phyloP scores from a whole-genome alignment of 30 jellyfish, hydroid and myxozoan species.

The Calvadosia cruxmelitensis region DNA sequence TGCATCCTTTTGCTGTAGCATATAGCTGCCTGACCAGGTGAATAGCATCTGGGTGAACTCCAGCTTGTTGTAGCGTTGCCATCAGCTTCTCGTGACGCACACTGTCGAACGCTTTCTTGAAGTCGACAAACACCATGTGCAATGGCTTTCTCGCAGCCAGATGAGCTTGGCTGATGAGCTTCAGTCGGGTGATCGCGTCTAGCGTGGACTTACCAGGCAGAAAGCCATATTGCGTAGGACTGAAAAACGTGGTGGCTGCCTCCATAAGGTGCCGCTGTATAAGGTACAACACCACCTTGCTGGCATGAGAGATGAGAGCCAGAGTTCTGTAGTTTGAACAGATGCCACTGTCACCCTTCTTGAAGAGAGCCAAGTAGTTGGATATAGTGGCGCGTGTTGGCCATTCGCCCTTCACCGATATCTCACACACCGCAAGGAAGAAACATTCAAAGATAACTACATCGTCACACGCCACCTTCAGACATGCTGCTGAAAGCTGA shows the following conservation, averaged over 20 bases:
- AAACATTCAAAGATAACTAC: not conserved
- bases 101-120: slow-evolving; percentile 22
- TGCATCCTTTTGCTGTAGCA: too few relatives aligned
- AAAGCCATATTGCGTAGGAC: slow-evolving; percentile 7
- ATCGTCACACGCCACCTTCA: slow-evolving; percentile 6
- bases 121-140: slow-evolving; percentile 5
- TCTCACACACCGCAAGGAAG: too few relatives aligned
- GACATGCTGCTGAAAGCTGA: too few relatives aligned
- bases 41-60: too few relatives aligned
- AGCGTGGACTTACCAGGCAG: slow-evolving; percentile 3
- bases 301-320: slow-evolving; percentile 6
- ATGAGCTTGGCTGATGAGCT: slow-evolving; percentile 1
- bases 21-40: too few relatives aligned
- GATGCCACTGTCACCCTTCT: slow-evolving; percentile 5
- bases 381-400: slow-evolving; percentile 11
- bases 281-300: slow-evolving; percentile 17
- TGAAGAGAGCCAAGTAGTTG: slow-evolving; percentile 6
- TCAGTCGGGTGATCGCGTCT: slow-evolving; percentile 4
- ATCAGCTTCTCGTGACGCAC: slow-evolving; percentile 9
- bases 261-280: not conserved
- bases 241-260: not conserved
- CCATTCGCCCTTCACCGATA: slow-evolving; percentile 15
- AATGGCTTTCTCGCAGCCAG: not conserved
- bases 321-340: slow-evolving; percentile 19
- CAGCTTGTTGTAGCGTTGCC: not conserved